Base-by-base conservation (phyloP, 2,113 vertebrate genomes). In the Chloropsis cyanopogon region DNA sequence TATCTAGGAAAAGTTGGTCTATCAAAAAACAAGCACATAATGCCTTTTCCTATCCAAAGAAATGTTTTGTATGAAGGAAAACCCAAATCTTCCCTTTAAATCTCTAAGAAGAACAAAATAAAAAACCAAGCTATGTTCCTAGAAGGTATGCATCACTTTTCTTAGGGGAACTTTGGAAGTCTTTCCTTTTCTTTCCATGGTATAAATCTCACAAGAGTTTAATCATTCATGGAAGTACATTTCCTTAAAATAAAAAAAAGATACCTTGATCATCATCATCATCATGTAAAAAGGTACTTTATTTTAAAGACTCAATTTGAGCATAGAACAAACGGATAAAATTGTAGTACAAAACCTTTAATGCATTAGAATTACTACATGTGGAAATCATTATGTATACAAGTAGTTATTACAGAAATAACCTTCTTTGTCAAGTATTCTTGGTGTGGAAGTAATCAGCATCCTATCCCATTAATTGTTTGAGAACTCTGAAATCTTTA, bases 401-500 rank as follows among this genome's bases (percentile, higher is more conserved):
- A 95, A 93, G 93, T 91, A 94, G 82, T 86, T 94, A 94, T 86
- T 96, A 90, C 28, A 82, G 87, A 97, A 96, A 95, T 95, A 97
- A 90, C 63, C 54, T 89, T 88, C 88, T 95, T 96, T 96, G 88
- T 94, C 86, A 96, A 95, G 75, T 91, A 79, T 97, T 93, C 82
- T 93, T 93, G 93, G 91, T 2, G 5, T 92, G 96, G 76, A 93
- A 96, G 87, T 96, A 97, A 97, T 97, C 94, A 94, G 72, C 92
- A 86, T 94, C 90, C 93, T 95, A 87, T 88, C 59, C 75, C 88
- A 94, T 90, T 96, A 96, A 94, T 97, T 97, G 94, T 97, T 97
- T 77, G 92, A 97, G 97, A 97, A 90, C 82, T 95, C 92, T 94
- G 87, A 96, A 95, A 91, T 97, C 63, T 93, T 94, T 96, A 94